Percentiles rank a stretch among this genome's conserved stretches.
These are phyloP conservation scores for Catamblyrhynchus diadema DNA, from an alignment of 2,797 vertebrate species.

Conservation along the genomic window DNA sequence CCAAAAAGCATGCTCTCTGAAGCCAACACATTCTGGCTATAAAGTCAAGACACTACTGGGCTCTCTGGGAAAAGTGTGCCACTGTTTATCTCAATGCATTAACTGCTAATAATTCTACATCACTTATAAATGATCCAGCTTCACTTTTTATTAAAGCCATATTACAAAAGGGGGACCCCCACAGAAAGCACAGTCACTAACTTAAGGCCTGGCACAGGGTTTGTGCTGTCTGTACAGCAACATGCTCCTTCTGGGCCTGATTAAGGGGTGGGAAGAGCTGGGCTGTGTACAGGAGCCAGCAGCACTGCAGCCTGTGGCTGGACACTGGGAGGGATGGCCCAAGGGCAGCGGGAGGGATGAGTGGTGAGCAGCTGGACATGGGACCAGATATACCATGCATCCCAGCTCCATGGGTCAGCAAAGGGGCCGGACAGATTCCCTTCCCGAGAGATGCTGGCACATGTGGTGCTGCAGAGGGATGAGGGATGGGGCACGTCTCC, in stretches of 20 bases:
- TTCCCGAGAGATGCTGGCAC: not conserved
- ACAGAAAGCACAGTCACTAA: not conserved
- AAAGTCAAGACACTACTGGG: not conserved
- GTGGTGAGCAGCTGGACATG: not conserved
- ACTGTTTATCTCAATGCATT: not conserved
- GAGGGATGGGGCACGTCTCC: not conserved
- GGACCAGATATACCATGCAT: not conserved
- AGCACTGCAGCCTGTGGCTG: not conserved
- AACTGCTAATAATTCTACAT: not conserved
- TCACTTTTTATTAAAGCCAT: not conserved
- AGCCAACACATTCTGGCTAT: not conserved
- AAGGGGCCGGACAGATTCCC: not conserved
- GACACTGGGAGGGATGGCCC: not conserved
- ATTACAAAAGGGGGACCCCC: not conserved
- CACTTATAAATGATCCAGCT: not conserved
- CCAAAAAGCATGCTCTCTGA: not conserved
- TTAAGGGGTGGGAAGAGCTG: not conserved
- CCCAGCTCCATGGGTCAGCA: not conserved
- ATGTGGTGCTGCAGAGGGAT: not conserved
- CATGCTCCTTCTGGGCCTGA: not conserved
- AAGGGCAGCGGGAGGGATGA: not conserved
- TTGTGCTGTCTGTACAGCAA: not conserved
- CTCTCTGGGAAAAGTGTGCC: not conserved
- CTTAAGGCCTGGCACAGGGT: not conserved
- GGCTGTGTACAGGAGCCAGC: not conserved